A percentile compares a stretch with the other conserved stretches of the same genome.
These are phyloP conservation scores for Tromatobia lineatoria DNA, from an alignment of 2,888 invertebrate species.

Conservation along the genomic window DNA sequence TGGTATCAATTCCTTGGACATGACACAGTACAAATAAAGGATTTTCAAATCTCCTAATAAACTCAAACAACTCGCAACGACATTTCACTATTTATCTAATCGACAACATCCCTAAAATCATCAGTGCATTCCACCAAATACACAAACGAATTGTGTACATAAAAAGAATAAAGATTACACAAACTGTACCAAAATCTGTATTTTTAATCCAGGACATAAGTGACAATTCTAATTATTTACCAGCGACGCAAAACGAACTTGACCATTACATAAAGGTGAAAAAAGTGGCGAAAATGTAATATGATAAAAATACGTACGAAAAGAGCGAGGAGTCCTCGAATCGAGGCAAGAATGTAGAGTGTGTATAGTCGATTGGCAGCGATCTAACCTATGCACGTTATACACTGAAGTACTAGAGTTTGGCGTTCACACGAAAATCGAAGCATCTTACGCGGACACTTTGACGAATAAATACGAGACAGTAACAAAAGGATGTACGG, in stretches of 20 bases:
- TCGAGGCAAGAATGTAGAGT: conserved; percentile 45
- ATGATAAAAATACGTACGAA: conserved; percentile 59
- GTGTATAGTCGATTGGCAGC: conserved; percentile 30
- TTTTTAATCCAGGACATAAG: not conserved
- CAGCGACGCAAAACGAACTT: not conserved
- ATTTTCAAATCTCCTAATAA: not conserved
- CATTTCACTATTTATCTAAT: not conserved
- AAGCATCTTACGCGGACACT: conserved; percentile 43
- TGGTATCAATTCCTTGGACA: not conserved
- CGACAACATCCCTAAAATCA: not conserved
- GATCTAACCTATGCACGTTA: conserved; percentile 66
- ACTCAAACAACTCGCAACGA: not conserved
- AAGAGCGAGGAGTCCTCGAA: conserved; percentile 50
- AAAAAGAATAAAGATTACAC: not conserved
- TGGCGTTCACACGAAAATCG: conserved; percentile 44
- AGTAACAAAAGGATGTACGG: not conserved
- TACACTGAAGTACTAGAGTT: conserved; percentile 48
- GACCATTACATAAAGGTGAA: not conserved
- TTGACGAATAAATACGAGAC: not conserved
- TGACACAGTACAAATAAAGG: not conserved
- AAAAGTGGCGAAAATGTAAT: not conserved
- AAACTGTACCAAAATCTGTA: not conserved
- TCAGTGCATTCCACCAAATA: not conserved
- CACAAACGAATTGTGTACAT: not conserved
- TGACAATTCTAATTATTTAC: not conserved